These are phyloP conservation scores for Cebuella pygmaea DNA, from an alignment of 2,797 vertebrate species.

Conservation along the genomic window DNA sequence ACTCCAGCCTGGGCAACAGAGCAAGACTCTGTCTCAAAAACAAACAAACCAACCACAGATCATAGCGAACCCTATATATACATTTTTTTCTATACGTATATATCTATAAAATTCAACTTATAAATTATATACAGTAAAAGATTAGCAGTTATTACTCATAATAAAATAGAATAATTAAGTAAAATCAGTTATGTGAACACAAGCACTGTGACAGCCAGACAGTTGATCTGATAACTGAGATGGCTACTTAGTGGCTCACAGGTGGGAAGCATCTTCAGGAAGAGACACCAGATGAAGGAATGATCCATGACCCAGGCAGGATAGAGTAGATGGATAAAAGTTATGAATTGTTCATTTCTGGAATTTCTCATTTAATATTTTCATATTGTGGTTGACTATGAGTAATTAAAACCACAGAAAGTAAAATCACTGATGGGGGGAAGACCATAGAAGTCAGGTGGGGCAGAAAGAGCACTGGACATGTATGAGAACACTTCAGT, in stretches of 20 bases:
- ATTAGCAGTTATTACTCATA: not conserved
- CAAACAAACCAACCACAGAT: not conserved
- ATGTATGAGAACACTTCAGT: not conserved
- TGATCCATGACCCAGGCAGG: not conserved
- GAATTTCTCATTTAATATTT: not conserved
- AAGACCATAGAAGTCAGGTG: not conserved
- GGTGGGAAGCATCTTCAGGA: not conserved
- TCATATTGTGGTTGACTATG: not conserved
- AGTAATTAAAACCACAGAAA: not conserved
- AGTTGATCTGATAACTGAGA: not conserved
- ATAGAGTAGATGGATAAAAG: not conserved
- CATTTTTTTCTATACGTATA: not conserved
- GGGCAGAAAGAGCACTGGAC: not conserved
- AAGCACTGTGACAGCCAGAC: not conserved
- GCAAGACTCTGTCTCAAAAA: no score
- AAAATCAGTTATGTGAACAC: not conserved
- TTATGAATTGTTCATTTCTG: not conserved
- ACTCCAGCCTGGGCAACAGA: no score
- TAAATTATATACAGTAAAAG: not conserved
- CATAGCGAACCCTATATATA: not conserved
- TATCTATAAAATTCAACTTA: not conserved
- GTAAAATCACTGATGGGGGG: not conserved
- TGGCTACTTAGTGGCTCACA: not conserved
- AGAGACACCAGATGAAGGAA: not conserved
- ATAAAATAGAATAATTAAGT: not conserved